Conservation (phyloP, 2,888 invertebrate species). For the Craniophora ligustri region DNA sequence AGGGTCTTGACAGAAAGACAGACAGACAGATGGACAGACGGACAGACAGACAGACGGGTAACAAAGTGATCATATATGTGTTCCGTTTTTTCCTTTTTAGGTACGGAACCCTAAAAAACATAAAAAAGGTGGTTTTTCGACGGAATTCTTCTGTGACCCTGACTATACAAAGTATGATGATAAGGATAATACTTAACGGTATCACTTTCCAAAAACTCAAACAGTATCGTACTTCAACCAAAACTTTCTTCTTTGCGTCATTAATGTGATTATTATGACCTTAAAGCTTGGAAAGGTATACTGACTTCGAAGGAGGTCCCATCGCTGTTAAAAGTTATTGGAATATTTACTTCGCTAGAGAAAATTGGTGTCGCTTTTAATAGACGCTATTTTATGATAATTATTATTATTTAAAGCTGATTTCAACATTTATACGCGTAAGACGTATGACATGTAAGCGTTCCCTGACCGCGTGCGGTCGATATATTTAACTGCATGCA, state of each 20-base stretch:
- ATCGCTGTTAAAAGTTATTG: conserved; percentile 2
- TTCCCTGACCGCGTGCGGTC: no score
- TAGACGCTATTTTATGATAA: not conserved
- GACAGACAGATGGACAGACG: no score
- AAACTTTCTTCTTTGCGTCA: conserved; percentile 28
- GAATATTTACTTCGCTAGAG: conserved; percentile 1
- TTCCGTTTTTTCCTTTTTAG: no score
- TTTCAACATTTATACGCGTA: no score
- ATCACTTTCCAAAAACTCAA: not conserved
- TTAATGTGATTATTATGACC: conserved; percentile 23
- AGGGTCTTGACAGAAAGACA: no score
- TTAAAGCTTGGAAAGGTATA: conserved; percentile 1
- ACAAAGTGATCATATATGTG: no score
- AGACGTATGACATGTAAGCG: no score
- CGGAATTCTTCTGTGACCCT: not conserved
- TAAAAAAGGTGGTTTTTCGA: no score
- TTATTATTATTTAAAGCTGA: not conserved
- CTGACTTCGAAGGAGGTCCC: not conserved
- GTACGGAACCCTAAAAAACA: no score
- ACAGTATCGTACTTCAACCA: conserved; percentile 17
- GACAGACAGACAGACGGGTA: no score
- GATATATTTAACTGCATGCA: no score
- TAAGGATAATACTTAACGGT: not conserved
- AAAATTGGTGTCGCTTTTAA: not conserved
- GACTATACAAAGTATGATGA: not conserved